phyloP scores from a whole-genome alignment of 2,888 invertebrate species.

The Nomada hirtipes region DNA sequence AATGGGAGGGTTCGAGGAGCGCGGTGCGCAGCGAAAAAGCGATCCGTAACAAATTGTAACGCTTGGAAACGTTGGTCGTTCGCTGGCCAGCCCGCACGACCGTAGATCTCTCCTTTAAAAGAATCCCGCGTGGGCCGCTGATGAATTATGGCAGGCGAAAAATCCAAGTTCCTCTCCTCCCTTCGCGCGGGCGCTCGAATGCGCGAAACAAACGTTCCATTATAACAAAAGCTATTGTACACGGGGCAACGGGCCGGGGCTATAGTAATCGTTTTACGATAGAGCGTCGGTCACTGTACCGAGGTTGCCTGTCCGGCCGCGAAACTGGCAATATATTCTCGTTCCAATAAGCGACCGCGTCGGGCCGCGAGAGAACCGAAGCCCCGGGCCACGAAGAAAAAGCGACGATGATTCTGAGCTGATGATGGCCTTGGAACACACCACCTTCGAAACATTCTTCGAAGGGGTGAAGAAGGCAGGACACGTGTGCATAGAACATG shows the following conservation, averaged over 20 bases:
- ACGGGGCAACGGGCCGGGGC: conserved; percentile 36
- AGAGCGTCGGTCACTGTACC: conserved; percentile 46
- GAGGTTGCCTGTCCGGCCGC: conserved; percentile 22
- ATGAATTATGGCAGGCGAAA: conserved; percentile 60
- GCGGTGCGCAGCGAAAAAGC: conserved; percentile 32
- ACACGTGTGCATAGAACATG: too few relatives aligned
- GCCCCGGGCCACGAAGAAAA: conserved; percentile 22
- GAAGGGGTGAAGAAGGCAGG: background rate
- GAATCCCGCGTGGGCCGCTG: conserved; percentile 60
- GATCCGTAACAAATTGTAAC: conserved; percentile 57
- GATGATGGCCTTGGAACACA: background rate
- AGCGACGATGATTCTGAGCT: background rate
- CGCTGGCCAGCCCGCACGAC: conserved; percentile 4
- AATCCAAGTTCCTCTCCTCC: conserved; percentile 42
- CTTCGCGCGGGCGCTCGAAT: conserved; percentile 40
- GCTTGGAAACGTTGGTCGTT: conserved; percentile 29
- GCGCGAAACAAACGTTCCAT: conserved; percentile 65
- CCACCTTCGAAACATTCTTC: background rate
- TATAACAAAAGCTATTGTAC: conserved; percentile 66
- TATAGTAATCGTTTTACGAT: conserved; percentile 69
- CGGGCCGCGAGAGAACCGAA: background rate
- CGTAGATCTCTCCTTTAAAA: conserved; percentile 62
- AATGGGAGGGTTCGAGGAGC: background rate
- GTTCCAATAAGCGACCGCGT: conserved; percentile 50
- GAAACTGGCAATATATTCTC: conserved; percentile 52